phyloP scores from a whole-genome alignment of 2,113 vertebrate species.

The Peromyscus leucopus region DNA sequence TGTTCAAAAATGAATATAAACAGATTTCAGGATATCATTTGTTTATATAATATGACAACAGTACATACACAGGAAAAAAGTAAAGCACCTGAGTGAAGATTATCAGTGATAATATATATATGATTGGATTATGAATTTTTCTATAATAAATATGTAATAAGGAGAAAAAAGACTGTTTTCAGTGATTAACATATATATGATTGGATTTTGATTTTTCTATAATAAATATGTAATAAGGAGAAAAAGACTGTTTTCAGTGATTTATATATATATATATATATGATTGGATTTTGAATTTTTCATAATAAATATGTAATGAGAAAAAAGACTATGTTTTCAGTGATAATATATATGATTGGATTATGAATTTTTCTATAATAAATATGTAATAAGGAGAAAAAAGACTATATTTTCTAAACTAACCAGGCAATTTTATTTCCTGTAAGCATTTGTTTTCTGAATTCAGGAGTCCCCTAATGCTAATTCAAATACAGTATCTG shows the following conservation, averaged over 20 bases:
- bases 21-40: not conserved
- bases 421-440: not conserved
- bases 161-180: not conserved
- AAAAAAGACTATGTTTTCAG: not conserved
- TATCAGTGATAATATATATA: not conserved
- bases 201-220: not conserved
- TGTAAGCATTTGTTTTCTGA: conserved; percentile 27
- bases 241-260: not conserved
- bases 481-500: conserved; percentile 38
- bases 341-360: not conserved
- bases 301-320: not conserved
- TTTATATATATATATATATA: not conserved
- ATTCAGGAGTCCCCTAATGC: conserved; percentile 11
- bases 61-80: not conserved
- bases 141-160: not conserved
- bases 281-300: not conserved
- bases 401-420: not conserved
- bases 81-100: not conserved
- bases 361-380: not conserved
- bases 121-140: not conserved
- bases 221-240: not conserved
- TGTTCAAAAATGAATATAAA: not conserved
- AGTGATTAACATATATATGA: not conserved
- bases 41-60: not conserved
- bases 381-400: not conserved